Conservation (phyloP, 2,113 vertebrate species). For the Heterotis niloticus region DNA sequence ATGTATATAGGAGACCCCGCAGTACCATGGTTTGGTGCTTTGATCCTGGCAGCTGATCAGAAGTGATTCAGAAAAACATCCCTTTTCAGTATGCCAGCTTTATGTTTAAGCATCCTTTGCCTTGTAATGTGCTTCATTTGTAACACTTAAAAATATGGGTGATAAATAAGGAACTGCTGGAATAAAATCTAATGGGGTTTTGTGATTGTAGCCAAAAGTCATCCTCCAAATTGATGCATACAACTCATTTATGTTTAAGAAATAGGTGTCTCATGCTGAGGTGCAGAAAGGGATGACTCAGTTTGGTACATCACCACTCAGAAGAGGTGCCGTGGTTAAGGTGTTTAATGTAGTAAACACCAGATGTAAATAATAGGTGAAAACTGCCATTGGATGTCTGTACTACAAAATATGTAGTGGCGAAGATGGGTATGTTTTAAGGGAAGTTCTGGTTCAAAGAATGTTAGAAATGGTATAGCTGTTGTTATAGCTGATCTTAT, state of each 20-base stretch:
- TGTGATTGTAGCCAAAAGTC: slow-evolving; percentile 6
- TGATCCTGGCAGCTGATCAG: neutral
- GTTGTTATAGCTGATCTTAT: neutral
- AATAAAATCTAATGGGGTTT: neutral
- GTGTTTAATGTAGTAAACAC: neutral
- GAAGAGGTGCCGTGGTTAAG: neutral
- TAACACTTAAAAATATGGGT: too few relatives aligned
- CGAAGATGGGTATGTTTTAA: too few relatives aligned
- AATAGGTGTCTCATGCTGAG: neutral
- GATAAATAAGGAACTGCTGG: too few relatives aligned
- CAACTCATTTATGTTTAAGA: neutral
- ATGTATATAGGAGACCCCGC: neutral
- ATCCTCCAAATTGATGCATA: neutral
- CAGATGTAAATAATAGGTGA: too few relatives aligned
- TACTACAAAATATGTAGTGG: too few relatives aligned
- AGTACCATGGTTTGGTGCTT: neutral
- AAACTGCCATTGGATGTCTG: too few relatives aligned
- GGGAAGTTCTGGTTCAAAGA: too few relatives aligned
- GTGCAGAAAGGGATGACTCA: neutral
- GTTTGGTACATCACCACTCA: neutral
- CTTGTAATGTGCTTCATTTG: too few relatives aligned
- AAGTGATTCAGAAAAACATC: neutral
- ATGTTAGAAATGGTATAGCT: too few relatives aligned
- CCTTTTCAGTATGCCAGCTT: too few relatives aligned
- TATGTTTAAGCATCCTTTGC: too few relatives aligned